phyloP scores from a whole-genome alignment of 2,888 invertebrate species.

The Parnassius glacialis region DNA sequence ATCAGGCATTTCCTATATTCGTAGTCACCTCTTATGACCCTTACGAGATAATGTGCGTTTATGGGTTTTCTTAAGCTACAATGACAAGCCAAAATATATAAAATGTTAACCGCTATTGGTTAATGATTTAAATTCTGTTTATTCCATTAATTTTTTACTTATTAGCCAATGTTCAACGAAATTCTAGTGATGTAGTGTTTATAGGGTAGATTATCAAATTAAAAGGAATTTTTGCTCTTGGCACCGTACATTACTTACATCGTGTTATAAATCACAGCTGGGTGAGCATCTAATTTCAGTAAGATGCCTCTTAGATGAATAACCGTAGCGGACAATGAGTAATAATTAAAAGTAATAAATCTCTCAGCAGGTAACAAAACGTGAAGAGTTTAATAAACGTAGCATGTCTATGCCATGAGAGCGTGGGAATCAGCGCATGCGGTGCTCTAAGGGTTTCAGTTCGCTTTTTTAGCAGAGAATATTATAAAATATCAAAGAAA shows the following conservation, averaged over 20 bases:
- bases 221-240: slow-evolving; percentile 5
- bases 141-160: too few relatives aligned
- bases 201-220: too few relatives aligned
- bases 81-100: too few relatives aligned
- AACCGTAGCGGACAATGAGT: slow-evolving; percentile 72
- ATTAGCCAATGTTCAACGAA: too few relatives aligned
- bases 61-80: too few relatives aligned
- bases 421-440: slow-evolving; percentile 65
- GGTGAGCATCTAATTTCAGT: slow-evolving; percentile 69
- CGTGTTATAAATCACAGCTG: slow-evolving; percentile 49
- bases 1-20: too few relatives aligned
- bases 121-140: too few relatives aligned
- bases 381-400: slow-evolving; percentile 78
- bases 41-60: too few relatives aligned
- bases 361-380: slow-evolving; percentile 78
- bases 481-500: background rate
- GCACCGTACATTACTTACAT: slow-evolving; percentile 17
- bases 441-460: slow-evolving; percentile 23
- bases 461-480: background rate
- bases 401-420: slow-evolving; percentile 65
- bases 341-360: slow-evolving; percentile 81
- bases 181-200: too few relatives aligned
- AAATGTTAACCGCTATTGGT: too few relatives aligned
- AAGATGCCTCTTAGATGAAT: slow-evolving; percentile 63
- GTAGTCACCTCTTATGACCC: too few relatives aligned